A percentile compares a stretch with the other conserved stretches of the same genome.
Conservation (phyloP, 2,888 invertebrate species). For the Lasiommata megera region DNA sequence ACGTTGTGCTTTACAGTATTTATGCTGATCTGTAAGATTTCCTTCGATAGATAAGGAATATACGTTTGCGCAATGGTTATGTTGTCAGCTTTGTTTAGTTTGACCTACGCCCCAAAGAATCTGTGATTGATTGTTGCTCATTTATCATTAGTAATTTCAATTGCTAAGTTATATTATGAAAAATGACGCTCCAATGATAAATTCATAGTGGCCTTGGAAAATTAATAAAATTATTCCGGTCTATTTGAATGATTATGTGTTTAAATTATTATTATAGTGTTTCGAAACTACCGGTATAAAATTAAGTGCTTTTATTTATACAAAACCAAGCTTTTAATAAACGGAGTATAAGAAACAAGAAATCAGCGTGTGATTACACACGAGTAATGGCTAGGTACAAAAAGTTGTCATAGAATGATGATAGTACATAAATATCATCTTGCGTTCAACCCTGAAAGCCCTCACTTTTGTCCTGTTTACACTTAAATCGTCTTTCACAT, state of each 20-base stretch:
- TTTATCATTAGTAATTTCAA: slow-evolving; percentile 15
- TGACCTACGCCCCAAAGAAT: slow-evolving; percentile 36
- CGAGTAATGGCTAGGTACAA: background rate
- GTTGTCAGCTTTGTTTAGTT: slow-evolving; percentile 30
- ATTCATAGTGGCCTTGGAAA: background rate
- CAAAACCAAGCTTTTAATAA: background rate
- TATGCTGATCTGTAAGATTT: slow-evolving; percentile 13
- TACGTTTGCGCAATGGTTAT: slow-evolving; percentile 34
- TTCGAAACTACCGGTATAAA: background rate
- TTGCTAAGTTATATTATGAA: slow-evolving; percentile 12
- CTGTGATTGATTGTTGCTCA: slow-evolving; percentile 32
- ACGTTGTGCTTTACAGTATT: slow-evolving; percentile 8
- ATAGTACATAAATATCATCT: too few species aligned
- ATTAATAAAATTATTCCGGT: background rate
- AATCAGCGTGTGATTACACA: background rate
- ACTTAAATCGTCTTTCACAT: background rate
- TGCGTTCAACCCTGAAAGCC: too few species aligned
- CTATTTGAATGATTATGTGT: background rate
- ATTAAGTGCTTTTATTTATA: background rate
- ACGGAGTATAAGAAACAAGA: background rate
- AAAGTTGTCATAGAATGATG: too few species aligned
- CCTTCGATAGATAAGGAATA: slow-evolving; percentile 32
- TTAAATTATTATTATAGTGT: background rate
- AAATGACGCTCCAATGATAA: background rate
- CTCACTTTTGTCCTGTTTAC: too few species aligned